Evolutionary conservation across 2,797 vertebrate species (phyloP), one percentile per base, ranked within the genome.

Genomic region (Chloroceryle amazona): DNA sequence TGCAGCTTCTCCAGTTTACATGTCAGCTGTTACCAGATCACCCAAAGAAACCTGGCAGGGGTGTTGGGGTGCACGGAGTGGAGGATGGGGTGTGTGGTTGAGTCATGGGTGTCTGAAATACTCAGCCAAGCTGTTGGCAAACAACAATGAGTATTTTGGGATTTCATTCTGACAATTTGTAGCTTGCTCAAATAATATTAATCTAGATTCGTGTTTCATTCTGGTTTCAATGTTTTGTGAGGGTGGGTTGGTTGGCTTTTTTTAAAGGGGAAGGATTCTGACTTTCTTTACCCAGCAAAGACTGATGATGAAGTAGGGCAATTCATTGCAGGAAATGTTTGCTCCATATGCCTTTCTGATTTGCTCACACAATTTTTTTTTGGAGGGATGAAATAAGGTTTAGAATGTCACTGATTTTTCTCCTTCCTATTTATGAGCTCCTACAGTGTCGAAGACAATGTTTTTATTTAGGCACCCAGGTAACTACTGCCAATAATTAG

Each of bases 401-500:
- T 67, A 73, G 33, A n/a, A 75, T 46, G 20, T 75, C 55, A 6
- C 13, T 47, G 62, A 17, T 71, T 71, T 65, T 74, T 29, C 8
- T 16, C 18, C 22, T 74, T 90, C 21, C 37, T 28, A 2, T 82
- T 89, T 91, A 58, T 0, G 0, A 79, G 37, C 26, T 73, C 35
- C 35, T 80, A 2, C 17, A 17, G 9, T 20, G 13, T 66, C 25
- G 49, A 73, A 47, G 37, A 39, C 47, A 55, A 0, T 54, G 33
- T 72, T 93, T 81, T 82, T 62, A 47, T 80, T 82, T 73, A 71
- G 52, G n/a, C 29, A 78, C 8, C 4, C 23, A 61, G 68, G 61
- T 94, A 92, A 57, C 37, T 78, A 11, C n/a, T 87, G 78, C 52
- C 86, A 71, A 21, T 80, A 81, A 89, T 83, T 71, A 78, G 22